Evolutionary conservation across 2,888 invertebrate species (phyloP), one percentile per base, ranked within the genome.

Genomic region (Calliphora vomitoria): DNA sequence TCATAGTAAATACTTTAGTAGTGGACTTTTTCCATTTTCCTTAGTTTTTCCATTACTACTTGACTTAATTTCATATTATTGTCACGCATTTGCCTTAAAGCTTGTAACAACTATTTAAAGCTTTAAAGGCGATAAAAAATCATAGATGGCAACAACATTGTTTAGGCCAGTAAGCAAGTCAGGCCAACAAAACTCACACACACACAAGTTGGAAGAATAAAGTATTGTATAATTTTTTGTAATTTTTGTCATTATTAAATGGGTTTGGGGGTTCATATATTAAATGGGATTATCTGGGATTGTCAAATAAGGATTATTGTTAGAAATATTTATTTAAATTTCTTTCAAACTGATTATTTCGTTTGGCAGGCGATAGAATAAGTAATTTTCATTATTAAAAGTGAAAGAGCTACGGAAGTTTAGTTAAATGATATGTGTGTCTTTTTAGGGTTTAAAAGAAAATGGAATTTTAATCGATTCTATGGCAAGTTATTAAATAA

Each of bases 71-170:
- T 87, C 60, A 53, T 66, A 78, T 62, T 68, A 78, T 74, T 84
- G 81, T 84, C 78, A 84, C 78, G 81, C 84, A 38, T 76, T 84
- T 82, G 72, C 78, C 78, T 78, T 74, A 74, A 78, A 74, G 81
- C 58, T 38, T 47, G 58, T 62, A 58, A 10, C 18, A 69, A 79
- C 58, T 75, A 62, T 35, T 71, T 75, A 58, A 75, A 66, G 62
- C n/a, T 41, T 68, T 82, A 35, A 68, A 25, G n/a, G 38, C 18
- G 25, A 47, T 47, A 41, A 58, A 55, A 47, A 41, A 62, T 69
- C 53, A 75, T 15, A 66, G 38, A 50, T 15, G 38, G 8, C 20
- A 64, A 60, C 66, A 47, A 60, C 47, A 35, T 38, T 58, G 55
- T 76, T 68, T 76, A 44, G 68, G 72, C 47, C 47, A 69, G n/a